Evolutionary conservation across 2,113 vertebrate genomes (phyloP).

Genomic region (Nansenia antarctica): DNA sequence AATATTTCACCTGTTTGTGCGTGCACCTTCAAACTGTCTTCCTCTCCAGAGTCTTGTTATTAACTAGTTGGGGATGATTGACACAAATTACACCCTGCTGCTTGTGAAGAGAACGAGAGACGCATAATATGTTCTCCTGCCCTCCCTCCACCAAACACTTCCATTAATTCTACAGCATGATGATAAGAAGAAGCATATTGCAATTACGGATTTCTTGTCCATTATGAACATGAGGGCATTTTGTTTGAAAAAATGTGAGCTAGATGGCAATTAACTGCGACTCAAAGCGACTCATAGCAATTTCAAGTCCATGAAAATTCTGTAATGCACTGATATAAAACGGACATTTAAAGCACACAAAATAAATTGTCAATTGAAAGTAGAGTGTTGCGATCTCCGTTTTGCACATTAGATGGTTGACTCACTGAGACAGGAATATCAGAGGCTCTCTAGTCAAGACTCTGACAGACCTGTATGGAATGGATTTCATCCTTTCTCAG

Average conservation of each 20-base stretch:
- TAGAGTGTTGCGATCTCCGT: not conserved
- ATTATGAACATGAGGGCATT: slow-evolving; percentile 16
- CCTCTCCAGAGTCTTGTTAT: not conserved
- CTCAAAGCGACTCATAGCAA: not conserved
- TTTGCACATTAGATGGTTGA: not conserved
- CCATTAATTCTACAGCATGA: slow-evolving; percentile 24
- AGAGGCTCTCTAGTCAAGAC: not conserved
- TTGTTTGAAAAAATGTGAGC: not conserved
- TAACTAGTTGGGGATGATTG: slow-evolving; percentile 24
- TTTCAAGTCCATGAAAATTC: no score
- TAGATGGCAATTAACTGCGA: slow-evolving; percentile 9
- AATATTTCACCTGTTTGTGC: not conserved
- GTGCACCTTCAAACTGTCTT: not conserved
- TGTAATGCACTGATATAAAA: not conserved
- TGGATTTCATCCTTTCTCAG: no score
- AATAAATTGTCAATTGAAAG: not conserved
- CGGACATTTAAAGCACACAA: not conserved
- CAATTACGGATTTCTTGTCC: slow-evolving; percentile 19
- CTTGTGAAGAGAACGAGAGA: slow-evolving; percentile 4
- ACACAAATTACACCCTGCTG: slow-evolving; percentile 32
- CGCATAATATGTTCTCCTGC: slow-evolving; percentile 22
- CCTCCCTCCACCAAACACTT: slow-evolving; percentile 7
- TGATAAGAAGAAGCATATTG: not conserved
- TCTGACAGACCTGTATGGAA: not conserved
- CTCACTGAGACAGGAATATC: not conserved